Base-by-base conservation (phyloP, 1,140 invertebrate species). In the Belonocnema kinseyi region DNA sequence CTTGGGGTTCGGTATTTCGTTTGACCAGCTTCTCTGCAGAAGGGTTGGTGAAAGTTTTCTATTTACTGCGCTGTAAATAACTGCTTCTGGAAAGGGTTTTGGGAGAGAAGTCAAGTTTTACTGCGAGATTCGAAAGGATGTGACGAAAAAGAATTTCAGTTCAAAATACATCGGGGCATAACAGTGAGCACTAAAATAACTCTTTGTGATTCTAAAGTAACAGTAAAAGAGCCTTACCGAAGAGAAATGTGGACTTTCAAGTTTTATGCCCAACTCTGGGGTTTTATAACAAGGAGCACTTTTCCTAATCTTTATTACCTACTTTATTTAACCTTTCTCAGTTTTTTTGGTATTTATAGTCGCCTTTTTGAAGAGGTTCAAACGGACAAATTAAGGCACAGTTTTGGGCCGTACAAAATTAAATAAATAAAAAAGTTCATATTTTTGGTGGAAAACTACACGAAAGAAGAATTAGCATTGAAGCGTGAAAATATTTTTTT, bases 21-120 rank as follows among this genome's bases (percentile, higher is more conserved):
- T 82, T 77, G 81, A 81, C 78, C 84, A 80, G 82, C 84, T 79
- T 84, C 85, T 83, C 80, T 76, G 83, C 77, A 87, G 88, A 90
- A 90, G 86, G 88, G 88, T 88, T 90, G 77, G 82, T 84, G 88
- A 91, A 91, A 90, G 88, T 90, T 82, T 54, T 81, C 83, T 85
- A 85, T 89, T 88, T 88, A 87, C 78, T 83, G 61, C 76, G 84
- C 81, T 86, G 83, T 90, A 89, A 90, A 89, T 89, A 83, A 82
- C 81, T 82, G 75, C 77, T 77, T 75, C 77, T 75, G 53, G 85
- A 88, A 87, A 82, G 83, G 80, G 85, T 90, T 33, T 80, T 76
- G 21, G 8, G 61, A 40, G 12, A 16, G 33, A 66, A 66, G 33
- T 66, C 61, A 61, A 61, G 61, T 66, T 66, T 66, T 40, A 66